phyloP scores from a whole-genome alignment of 2,888 invertebrate genomes.

The Phaonia tiefii region DNA sequence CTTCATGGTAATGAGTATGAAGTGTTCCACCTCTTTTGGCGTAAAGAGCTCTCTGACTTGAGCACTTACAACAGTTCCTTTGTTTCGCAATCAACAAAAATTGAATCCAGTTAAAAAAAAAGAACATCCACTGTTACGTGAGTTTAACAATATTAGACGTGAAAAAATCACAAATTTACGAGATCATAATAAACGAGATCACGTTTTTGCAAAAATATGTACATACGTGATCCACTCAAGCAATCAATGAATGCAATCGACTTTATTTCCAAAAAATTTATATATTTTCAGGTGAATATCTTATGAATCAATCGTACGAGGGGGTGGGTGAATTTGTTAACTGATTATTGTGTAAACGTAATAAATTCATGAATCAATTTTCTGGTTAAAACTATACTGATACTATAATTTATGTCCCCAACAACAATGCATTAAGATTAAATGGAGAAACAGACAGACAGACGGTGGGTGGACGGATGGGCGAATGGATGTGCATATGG shows the following conservation, averaged over 20 bases:
- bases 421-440: conserved; percentile 17
- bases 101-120: neutral
- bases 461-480: neutral
- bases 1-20: no score
- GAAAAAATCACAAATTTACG: conserved; percentile 26
- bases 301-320: conserved; percentile 8
- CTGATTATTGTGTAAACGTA: conserved; percentile 35
- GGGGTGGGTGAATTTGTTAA: conserved; percentile 20
- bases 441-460: neutral
- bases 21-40: no score
- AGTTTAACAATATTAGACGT: no score
- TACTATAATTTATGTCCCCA: conserved; percentile 47
- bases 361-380: conserved; percentile 49
- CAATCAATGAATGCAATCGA: conserved; percentile 35
- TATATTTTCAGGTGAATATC: conserved; percentile 44
- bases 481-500: neutral
- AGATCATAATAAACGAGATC: conserved; percentile 66
- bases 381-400: conserved; percentile 34
- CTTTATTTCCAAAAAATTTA: neutral
- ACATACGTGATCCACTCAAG: conserved; percentile 60
- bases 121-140: no score
- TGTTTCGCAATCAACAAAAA: neutral
- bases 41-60: no score
- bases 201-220: conserved; percentile 58
- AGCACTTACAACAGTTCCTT: neutral